Evolutionary conservation across 2,888 invertebrate species (phyloP).

Genomic region (Noctua pronuba): DNA sequence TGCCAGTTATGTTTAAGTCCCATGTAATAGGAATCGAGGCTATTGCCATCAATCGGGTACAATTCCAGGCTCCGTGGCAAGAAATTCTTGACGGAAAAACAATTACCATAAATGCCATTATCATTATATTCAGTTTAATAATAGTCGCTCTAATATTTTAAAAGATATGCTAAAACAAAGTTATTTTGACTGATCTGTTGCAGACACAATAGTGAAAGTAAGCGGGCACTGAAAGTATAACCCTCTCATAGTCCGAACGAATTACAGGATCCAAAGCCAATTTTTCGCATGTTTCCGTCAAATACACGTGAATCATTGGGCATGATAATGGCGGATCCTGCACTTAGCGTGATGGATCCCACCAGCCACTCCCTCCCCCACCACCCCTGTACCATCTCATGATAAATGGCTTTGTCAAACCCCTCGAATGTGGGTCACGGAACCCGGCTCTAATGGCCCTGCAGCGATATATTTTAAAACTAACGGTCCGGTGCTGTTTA

Average conservation of each 20-base stretch:
- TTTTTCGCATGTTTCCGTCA: constrained; percentile 66
- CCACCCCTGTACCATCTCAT: constrained; percentile 64
- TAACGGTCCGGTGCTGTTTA: constrained; percentile 59
- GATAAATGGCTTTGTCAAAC: constrained; percentile 77
- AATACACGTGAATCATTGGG: constrained; percentile 75
- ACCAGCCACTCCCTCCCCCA: constrained; percentile 60
- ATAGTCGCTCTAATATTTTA: background rate
- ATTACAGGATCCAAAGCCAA: constrained; percentile 25
- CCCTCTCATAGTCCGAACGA: background rate
- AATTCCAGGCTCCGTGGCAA: no score
- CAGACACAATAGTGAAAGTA: background rate
- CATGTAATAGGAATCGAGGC: no score
- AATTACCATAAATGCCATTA: no score
- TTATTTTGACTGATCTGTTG: background rate
- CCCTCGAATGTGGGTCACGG: constrained; percentile 63
- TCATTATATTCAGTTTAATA: background rate
- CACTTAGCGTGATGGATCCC: constrained; percentile 82
- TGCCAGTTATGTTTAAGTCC: no score
- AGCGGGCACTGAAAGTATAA: background rate
- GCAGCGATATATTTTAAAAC: constrained; percentile 66
- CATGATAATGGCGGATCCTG: constrained; percentile 77
- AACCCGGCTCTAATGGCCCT: constrained; percentile 53
- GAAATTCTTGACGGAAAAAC: no score
- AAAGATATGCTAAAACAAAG: background rate
- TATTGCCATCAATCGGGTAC: no score